Conservation (phyloP, 1,140 invertebrate species). For the Microplitis mediator region DNA sequence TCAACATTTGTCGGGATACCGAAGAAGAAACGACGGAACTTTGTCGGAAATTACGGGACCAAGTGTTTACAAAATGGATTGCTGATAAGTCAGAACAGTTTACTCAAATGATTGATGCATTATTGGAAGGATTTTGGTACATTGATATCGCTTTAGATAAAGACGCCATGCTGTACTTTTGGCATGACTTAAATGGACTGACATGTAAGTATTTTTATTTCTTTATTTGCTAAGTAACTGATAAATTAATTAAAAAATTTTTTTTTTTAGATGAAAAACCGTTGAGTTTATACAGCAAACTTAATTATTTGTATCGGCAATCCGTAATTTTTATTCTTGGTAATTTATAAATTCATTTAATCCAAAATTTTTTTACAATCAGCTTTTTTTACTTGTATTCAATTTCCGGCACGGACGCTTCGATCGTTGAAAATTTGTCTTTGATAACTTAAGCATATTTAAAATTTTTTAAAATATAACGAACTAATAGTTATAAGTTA, state of each 20-base stretch:
- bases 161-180: constrained; percentile 33
- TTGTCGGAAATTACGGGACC: constrained; percentile 29
- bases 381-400: not conserved
- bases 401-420: too few relatives aligned
- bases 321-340: constrained; percentile 7
- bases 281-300: not conserved
- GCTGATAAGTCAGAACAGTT: constrained; percentile 20
- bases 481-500: too few relatives aligned
- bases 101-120: not conserved
- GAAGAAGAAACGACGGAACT: constrained; percentile 41
- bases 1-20: constrained; percentile 45
- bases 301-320: not conserved
- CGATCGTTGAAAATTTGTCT: too few relatives aligned
- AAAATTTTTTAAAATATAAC: too few relatives aligned
- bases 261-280: constrained; percentile 9
- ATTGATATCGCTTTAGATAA: constrained; percentile 31
- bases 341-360: not conserved
- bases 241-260: not conserved
- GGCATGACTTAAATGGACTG: constrained; percentile 26
- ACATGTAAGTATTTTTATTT: constrained; percentile 35
- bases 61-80: constrained; percentile 34
- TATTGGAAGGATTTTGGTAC: constrained; percentile 37
- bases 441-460: too few relatives aligned
- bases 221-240: not conserved
- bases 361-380: not conserved